Percentiles rank a stretch among this genome's conserved stretches.
Conservation (phyloP, 2,797 vertebrate genomes). For the Crossoptilon crossoptilon region DNA sequence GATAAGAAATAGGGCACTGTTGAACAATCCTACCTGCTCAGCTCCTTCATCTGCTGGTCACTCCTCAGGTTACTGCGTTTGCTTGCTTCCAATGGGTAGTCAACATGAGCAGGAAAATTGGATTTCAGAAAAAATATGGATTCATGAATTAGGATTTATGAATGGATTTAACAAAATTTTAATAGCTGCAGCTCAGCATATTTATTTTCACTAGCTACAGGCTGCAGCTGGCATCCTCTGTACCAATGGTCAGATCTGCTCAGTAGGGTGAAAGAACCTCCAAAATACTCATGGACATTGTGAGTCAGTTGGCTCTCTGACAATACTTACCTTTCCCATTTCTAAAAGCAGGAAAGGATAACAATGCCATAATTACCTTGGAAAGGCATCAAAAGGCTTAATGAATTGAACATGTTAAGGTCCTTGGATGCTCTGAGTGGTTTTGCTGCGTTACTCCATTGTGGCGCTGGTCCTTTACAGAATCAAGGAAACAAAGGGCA, state of each 20-base stretch:
- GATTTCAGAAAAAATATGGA: neutral
- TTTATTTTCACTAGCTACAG: neutral
- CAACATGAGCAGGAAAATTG: neutral
- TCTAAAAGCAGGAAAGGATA: neutral
- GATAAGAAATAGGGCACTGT: neutral
- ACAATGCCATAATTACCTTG: neutral
- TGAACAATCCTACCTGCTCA: neutral
- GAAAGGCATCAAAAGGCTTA: neutral
- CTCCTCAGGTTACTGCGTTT: neutral
- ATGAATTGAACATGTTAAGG: neutral
- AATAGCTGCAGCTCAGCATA: neutral
- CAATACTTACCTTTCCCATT: neutral
- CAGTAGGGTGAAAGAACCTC: neutral
- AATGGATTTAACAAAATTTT: neutral
- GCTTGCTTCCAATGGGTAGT: neutral
- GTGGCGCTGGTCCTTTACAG: neutral
- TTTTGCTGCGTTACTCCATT: neutral
- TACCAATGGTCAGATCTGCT: neutral
- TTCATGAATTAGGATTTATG: neutral
- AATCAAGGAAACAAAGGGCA: neutral
- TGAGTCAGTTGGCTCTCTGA: neutral
- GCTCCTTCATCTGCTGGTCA: fast-evolving
- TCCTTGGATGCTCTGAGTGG: neutral
- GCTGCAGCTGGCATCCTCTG: neutral
- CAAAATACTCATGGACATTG: neutral